Evolutionary conservation across 2,113 vertebrate genomes (phyloP), one percentile per base, ranked within the genome.

Genomic region (Gobiocypris rarus): DNA sequence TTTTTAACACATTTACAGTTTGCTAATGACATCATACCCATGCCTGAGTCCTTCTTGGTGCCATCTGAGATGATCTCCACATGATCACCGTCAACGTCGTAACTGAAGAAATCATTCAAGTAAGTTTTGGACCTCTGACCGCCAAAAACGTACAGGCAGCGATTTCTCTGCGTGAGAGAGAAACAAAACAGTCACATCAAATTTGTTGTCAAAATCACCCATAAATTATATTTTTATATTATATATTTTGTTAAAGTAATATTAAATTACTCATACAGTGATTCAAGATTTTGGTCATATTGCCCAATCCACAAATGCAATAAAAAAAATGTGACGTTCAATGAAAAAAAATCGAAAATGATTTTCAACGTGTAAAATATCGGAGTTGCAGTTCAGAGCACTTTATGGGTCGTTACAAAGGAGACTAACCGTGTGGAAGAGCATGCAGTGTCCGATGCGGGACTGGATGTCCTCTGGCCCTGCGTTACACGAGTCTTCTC

Each of bases 61-160:
- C 98, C 98, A 19, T 99, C 98, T 15, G 98, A 99, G 89, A 99
- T 99, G 88, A 99, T 99, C 84, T 99, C 98, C 75, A 99, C 97
- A 0, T 99, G 98, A 89, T 99, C 97, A 24, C 94, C 95, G 48
- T 99, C 98, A 56, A 99, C 98, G 26, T 99, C 97, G 0, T 99
- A 99, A 88, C 98, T 99, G 93, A 99, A 99, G 94, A 99, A 99
- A 90, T 99, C 98, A 13, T 99, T 99, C 89, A 99, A 95, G n/a
- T 99, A 99, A 0, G 98, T 99, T 93, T 99, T 99, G 0, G 98
- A 98, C 89, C 98, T 94, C 91, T 99, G 98, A 82, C 98, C 98
- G 67, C 98, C 98, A 86, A 99, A 99, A 2, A 99, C 98, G 1
- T 99, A 99, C 1, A 99, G 91, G 77, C 96, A 99, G 88, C 97